Evolutionary conservation across 2,888 invertebrate genomes (phyloP).

Genomic region (Diadegma fenestrale): DNA sequence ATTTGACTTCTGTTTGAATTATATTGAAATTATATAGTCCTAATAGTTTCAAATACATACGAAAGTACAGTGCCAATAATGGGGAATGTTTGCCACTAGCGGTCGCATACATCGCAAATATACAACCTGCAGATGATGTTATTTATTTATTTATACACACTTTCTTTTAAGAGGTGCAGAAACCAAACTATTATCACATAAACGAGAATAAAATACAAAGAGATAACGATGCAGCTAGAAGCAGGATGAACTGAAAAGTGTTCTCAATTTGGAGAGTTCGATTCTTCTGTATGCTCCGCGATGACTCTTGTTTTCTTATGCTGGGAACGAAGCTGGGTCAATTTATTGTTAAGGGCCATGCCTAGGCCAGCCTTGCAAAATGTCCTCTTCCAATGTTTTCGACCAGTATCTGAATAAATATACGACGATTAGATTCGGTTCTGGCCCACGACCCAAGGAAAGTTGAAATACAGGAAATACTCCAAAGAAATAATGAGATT

Average conservation of each 20-base stretch:
- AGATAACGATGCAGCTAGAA: too few relatives aligned
- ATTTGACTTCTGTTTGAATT: not conserved
- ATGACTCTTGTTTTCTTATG: not conserved
- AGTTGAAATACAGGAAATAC: not conserved
- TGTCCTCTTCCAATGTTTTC: constrained; percentile 24
- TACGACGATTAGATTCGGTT: not conserved
- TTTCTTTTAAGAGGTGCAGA: too few relatives aligned
- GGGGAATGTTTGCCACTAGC: too few relatives aligned
- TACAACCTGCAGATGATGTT: too few relatives aligned
- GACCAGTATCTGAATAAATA: constrained; percentile 35
- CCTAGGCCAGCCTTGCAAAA: constrained; percentile 41
- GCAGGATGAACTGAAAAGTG: too few relatives aligned
- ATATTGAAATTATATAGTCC: not conserved
- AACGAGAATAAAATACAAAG: too few relatives aligned
- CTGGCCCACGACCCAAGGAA: not conserved
- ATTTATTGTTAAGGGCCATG: constrained; percentile 30
- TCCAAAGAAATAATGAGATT: not conserved
- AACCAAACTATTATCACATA: too few relatives aligned
- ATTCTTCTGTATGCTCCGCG: too few relatives aligned
- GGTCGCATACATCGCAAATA: too few relatives aligned
- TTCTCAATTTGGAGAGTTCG: too few relatives aligned
- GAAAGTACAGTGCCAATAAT: not conserved
- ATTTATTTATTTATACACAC: too few relatives aligned
- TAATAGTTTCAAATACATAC: not conserved
- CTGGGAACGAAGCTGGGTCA: not conserved